Percentiles rank a stretch among this genome's conserved stretches.
phyloP scores from a whole-genome alignment of 2,113 vertebrate species.

The Mionectes macconnelli region DNA sequence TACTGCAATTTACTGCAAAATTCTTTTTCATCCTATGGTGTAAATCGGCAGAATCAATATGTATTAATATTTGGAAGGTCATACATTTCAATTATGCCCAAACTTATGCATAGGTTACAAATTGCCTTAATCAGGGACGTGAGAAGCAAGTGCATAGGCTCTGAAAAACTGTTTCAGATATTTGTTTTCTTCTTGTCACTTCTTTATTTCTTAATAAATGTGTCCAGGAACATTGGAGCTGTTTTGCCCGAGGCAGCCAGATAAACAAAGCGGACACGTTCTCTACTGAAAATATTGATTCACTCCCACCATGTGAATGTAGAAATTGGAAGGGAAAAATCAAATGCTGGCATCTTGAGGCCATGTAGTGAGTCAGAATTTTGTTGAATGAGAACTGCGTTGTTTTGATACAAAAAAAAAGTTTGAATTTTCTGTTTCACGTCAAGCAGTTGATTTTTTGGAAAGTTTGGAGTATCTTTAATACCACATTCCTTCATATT shows the following conservation, averaged over 20 bases:
- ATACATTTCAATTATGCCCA: conserved; percentile 2
- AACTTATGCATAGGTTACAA: neutral
- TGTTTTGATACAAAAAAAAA: neutral
- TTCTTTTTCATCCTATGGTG: neutral
- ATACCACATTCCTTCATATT: neutral
- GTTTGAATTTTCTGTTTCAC: neutral
- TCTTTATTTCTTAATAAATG: conserved; percentile 18
- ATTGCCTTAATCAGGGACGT: neutral
- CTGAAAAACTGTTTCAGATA: neutral
- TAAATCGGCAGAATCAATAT: conserved; percentile 23
- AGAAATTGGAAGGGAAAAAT: neutral
- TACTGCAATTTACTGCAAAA: conserved; percentile 20
- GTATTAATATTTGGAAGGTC: conserved; percentile 40
- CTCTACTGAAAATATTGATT: neutral
- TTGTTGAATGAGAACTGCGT: neutral
- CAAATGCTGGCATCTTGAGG: neutral
- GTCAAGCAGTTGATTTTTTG: neutral
- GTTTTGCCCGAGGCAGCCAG: neutral
- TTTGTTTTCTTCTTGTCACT: neutral
- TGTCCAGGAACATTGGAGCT: neutral
- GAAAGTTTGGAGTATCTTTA: neutral
- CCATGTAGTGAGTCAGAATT: neutral
- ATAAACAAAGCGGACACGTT: neutral
- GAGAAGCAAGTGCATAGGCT: neutral
- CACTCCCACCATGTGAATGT: neutral